A percentile compares a stretch with the other conserved stretches of the same genome.
phyloP scores from a whole-genome alignment of 2,888 invertebrate genomes.

The Boloria selene region DNA sequence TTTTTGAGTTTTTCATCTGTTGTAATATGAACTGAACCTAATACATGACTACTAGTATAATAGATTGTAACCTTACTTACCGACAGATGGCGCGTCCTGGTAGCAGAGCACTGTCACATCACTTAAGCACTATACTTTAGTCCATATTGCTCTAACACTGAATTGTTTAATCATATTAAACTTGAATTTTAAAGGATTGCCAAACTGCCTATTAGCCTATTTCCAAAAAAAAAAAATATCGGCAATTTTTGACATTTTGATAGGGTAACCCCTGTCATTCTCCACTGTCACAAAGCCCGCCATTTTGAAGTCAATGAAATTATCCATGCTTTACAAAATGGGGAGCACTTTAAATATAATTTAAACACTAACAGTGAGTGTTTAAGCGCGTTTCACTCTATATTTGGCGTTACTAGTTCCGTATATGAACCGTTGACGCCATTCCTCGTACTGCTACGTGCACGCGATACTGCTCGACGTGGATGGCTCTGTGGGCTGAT shows the following conservation, averaged over 20 bases:
- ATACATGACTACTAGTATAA: conserved; percentile 16
- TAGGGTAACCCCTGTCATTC: not conserved
- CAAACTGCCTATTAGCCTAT: not conserved
- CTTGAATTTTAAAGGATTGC: not conserved
- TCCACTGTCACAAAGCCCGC: no score
- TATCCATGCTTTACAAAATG: not conserved
- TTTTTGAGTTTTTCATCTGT: not conserved
- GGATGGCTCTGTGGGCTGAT: conserved; percentile 48
- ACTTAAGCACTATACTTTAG: conserved; percentile 17
- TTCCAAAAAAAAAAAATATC: conserved; percentile 1
- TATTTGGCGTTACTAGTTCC: conserved; percentile 57
- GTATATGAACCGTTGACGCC: conserved; percentile 73
- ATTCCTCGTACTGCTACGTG: conserved; percentile 75
- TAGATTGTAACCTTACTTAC: conserved; percentile 22
- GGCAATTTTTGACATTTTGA: not conserved
- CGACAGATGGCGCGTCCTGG: conserved; percentile 7
- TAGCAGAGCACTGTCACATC: conserved; percentile 25
- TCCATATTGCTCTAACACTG: conserved; percentile 11
- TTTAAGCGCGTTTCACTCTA: conserved; percentile 52
- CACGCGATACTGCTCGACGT: conserved; percentile 66
- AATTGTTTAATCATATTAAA: conserved; percentile 8
- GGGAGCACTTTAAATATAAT: not conserved
- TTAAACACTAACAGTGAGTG: conserved; percentile 36
- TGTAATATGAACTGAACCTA: conserved; percentile 7
- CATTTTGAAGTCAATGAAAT: not conserved